Evolutionary conservation across 2,113 vertebrate genomes (phyloP), one percentile per base, ranked within the genome.

Genomic region (Brienomyrus longianalis): DNA sequence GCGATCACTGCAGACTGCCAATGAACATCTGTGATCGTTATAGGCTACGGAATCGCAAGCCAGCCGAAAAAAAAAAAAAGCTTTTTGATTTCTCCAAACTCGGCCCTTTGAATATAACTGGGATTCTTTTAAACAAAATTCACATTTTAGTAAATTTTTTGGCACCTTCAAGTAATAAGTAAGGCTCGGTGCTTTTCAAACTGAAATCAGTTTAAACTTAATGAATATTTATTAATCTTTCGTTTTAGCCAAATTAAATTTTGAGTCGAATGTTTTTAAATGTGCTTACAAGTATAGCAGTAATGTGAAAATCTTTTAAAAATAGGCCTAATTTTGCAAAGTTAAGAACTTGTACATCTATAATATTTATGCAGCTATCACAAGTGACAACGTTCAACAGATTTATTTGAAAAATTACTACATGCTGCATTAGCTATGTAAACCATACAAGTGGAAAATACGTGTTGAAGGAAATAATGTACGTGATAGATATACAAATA

Each of bases 131-230:
- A 80, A 80, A 27, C 47, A n/a, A 86, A 51, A 86, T 48, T 86
- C 47, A 31, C n/a, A 13, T 86, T 51, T 86, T 48, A 31, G 45
- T 21, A 23, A 86, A 48, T 48, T 27, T 51, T 50, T 85, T 86
- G 47, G 48, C 83, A 48, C 19, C 48, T n/a, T 50, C 45, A 86
- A 47, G 47, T 86, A 50, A 50, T 86, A 51, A 50, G 83, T 23
- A 27, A 51, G 45, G 48, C 47, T 51, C 74, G 51, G 54, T 48
- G 80, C 48, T 83, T 87, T 83, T 35, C 23, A 66, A 80, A 62
- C 54, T 85, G 51, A 52, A 80, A 85, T 88, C 54, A 90, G 52
- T 90, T 52, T 85, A 83, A 50, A 51, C 31, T 85, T 90, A 88
- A 85, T 88, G 54, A 77, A 59, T 84, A 84, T 88, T 88, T 77